phyloP scores from a whole-genome alignment of 2,113 vertebrate species.

The Sceloporus undulatus region DNA sequence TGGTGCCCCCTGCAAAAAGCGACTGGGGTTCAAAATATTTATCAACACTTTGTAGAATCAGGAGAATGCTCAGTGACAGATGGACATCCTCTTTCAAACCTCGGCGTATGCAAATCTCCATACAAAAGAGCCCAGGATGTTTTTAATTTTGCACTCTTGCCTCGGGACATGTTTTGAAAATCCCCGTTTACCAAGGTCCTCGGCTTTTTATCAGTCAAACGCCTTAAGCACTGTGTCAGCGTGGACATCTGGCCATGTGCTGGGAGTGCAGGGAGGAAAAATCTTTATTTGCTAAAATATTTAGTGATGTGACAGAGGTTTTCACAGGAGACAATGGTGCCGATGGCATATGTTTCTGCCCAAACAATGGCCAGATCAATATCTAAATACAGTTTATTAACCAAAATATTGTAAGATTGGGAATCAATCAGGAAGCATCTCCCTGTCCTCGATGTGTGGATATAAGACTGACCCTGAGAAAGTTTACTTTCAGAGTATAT shows the following conservation, averaged over 20 bases:
- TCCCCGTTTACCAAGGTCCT: conserved; percentile 90
- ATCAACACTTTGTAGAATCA: conserved; percentile 90
- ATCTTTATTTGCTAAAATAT: conserved; percentile 84
- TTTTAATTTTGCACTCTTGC: conserved; percentile 93
- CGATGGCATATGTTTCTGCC: conserved; percentile 56
- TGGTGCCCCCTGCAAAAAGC: conserved; percentile 66
- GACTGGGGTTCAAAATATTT: conserved; percentile 88
- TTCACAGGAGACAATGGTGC: conserved; percentile 66
- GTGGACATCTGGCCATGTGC: conserved; percentile 95
- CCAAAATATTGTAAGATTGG: not conserved
- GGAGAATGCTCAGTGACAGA: conserved; percentile 91
- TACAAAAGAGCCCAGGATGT: conserved; percentile 94
- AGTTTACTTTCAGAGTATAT: not conserved
- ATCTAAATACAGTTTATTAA: conserved; percentile 6
- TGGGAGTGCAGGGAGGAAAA: conserved; percentile 46
- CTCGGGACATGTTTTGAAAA: conserved; percentile 93
- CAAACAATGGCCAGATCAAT: conserved; percentile 16
- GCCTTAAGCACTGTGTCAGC: conserved; percentile 94
- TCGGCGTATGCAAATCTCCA: conserved; percentile 90
- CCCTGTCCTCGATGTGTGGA: not conserved
- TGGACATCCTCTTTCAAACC: conserved; percentile 88
- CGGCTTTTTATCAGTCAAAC: conserved; percentile 94
- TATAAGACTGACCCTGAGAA: no score
- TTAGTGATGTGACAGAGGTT: conserved; percentile 77
- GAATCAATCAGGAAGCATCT: not conserved